These are phyloP conservation scores for Uloborus plumipes DNA, from an alignment of 2,888 invertebrate genomes.

Conservation along the genomic window DNA sequence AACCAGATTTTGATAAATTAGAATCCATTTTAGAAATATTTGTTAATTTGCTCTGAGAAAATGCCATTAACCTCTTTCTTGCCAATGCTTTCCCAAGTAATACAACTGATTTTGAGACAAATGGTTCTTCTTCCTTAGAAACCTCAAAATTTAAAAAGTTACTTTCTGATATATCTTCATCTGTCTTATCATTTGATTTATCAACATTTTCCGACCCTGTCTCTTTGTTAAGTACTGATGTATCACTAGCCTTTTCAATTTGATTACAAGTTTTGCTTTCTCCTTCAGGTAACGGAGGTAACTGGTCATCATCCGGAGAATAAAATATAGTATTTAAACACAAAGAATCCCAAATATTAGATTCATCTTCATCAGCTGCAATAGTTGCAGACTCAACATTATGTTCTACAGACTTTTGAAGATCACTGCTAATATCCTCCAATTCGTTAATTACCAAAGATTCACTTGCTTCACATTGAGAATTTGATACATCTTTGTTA, in stretches of 20 bases:
- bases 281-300: constrained; percentile 50
- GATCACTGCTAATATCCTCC: background rate
- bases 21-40: constrained; percentile 4
- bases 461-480: background rate
- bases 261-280: background rate
- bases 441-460: background rate
- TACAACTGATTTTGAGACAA: constrained; percentile 55
- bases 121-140: constrained; percentile 16
- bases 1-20: constrained; percentile 16
- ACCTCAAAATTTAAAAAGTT: constrained; percentile 7
- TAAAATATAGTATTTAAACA: constrained; percentile 44
- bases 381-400: too few species aligned
- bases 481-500: background rate
- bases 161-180: background rate
- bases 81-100: constrained; percentile 71
- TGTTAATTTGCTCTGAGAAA: constrained; percentile 69
- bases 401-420: too few species aligned
- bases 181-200: background rate
- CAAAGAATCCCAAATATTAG: background rate
- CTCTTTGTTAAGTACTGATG: background rate
- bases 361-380: background rate
- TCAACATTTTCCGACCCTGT: background rate
- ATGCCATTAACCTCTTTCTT: constrained; percentile 72
- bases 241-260: background rate
- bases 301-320: constrained; percentile 37